Base-by-base conservation (phyloP, 2,113 vertebrate species). In the Clupea harengus region DNA sequence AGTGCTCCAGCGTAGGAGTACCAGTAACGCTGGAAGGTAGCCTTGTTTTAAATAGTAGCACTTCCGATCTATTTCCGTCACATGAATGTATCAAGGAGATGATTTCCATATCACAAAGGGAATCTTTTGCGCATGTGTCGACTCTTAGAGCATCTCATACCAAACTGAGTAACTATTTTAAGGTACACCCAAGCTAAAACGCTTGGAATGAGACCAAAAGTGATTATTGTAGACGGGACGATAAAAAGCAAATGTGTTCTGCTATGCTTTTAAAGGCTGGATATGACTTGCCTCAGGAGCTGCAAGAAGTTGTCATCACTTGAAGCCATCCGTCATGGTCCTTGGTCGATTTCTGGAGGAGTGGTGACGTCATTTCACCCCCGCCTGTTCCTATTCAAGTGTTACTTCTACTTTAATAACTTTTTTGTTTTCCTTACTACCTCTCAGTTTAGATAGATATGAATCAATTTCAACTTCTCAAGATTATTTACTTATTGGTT, bases 61-160 rank as follows among this genome's bases (percentile, higher is more conserved):
- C 64, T 72, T 72, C 25, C 64, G 9, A 32, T 25, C 64, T 72
- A 72, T 72, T 72, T 72, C 64, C 28, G 64, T 72, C 7, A 13
- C 64, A 72, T 72, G 64, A 72, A 72, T 72, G 64, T 8, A 72
- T 72, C 64, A 72, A 72, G 64, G 64, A 72, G 28, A 32, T 13
- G 1, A 25, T 72, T 72, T 72, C 25, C 64, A 72, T 72, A 72
- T 72, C 64, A 72, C 20, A 67, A 25, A 28, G 64, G 64, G n/a
- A 25, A 72, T 25, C 8, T 32, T 39, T 28, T 25, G 64, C 64
- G 32, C 64, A 72, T 72, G 64, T 72, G 64, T 72, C n/a, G n/a
- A n/a, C n/a, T n/a, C 64, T 28, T 11, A 32, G n/a, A 6, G 32
- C 8, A 13, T 32, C 25, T 28, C 25, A 32, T 72, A 72, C 25